Evolutionary conservation across 2,888 invertebrate genomes (phyloP).

Genomic region (Frankliniella intonsa): DNA sequence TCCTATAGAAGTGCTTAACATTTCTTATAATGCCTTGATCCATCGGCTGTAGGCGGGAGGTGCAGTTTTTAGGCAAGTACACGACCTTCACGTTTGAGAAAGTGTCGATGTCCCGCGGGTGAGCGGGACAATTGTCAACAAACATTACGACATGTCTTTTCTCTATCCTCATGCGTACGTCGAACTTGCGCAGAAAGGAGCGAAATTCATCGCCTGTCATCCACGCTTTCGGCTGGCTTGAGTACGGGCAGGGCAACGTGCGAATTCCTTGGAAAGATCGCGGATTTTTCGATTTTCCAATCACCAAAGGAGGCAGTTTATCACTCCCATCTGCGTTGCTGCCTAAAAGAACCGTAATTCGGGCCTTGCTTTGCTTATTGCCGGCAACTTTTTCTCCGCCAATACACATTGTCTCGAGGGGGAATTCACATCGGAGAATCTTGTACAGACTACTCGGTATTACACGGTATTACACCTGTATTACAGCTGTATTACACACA

Average conservation of each 20-base stretch:
- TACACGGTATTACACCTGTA: no score
- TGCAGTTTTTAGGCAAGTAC: conserved; percentile 41
- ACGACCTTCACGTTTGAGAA: conserved; percentile 39
- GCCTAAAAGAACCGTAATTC: conserved; percentile 42
- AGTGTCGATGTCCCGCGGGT: conserved; percentile 30
- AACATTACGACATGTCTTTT: conserved; percentile 40
- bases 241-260: not conserved
- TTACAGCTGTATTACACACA: no score
- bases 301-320: conserved; percentile 42
- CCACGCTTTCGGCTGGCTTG: not conserved
- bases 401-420: no score
- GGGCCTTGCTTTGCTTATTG: conserved; percentile 40
- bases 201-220: not conserved
- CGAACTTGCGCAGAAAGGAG: not conserved
- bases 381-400: conserved; percentile 37
- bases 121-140: conserved; percentile 41
- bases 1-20: not conserved
- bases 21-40: not conserved
- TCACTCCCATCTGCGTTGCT: conserved; percentile 42
- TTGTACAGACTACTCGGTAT: no score
- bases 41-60: not conserved
- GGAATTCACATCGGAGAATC: no score
- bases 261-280: not conserved
- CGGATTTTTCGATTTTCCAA: conserved; percentile 41
- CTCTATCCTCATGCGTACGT: not conserved